Conservation (phyloP, 2,797 vertebrate species). For the Mormyrus hasselquistii region DNA sequence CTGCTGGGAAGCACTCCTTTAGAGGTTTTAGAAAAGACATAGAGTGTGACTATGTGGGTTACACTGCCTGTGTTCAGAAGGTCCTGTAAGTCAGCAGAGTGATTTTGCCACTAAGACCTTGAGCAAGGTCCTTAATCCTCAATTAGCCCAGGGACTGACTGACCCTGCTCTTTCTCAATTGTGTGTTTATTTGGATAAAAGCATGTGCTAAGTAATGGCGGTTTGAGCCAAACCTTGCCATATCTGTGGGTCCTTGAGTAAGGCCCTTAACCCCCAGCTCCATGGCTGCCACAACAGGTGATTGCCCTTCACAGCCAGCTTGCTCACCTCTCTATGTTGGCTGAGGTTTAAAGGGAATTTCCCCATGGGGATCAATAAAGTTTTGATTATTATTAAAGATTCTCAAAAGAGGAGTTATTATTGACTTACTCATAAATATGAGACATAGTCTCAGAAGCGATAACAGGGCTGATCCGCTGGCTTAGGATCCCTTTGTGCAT, state of each 20-base stretch:
- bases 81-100: neutral
- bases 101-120: neutral
- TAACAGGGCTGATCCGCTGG: neutral
- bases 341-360: neutral
- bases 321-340: neutral
- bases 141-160: neutral
- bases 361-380: neutral
- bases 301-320: neutral
- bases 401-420: neutral
- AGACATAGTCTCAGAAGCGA: neutral
- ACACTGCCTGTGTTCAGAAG: neutral
- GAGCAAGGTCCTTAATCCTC: neutral
- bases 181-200: neutral
- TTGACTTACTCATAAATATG: neutral
- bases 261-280: neutral
- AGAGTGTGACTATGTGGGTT: neutral
- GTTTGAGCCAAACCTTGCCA: neutral
- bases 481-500: neutral
- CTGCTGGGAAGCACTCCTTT: neutral
- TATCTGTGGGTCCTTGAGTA: neutral
- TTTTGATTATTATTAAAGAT: neutral
- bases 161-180: neutral
- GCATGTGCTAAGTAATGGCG: neutral
- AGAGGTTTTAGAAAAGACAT: neutral
- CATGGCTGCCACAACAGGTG: too few species aligned